Evolutionary conservation across 2,888 invertebrate genomes (phyloP), one percentile per base, ranked within the genome.

Genomic region (Eumerus sabulonum): DNA sequence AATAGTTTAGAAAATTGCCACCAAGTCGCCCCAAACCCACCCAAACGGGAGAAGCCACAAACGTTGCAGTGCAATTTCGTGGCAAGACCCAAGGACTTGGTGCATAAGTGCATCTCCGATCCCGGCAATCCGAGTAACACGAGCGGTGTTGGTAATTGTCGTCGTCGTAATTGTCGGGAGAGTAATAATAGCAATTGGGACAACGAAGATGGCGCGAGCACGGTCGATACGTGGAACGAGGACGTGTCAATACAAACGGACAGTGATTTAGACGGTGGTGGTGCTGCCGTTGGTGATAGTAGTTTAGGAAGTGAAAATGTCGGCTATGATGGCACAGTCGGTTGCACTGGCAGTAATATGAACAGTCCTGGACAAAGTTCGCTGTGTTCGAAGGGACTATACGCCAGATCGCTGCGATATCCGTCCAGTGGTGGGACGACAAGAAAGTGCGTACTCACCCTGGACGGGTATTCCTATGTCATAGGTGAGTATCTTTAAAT

Each of bases 401-500:
- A 82, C 84, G 83, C 76, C 84, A 85, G 85, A 77, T 85, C 86
- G 83, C 85, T 84, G 84, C 86, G 86, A 85, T 86, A 86, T 85
- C 87, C 87, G 85, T 86, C 88, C 83, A 84, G 86, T 82, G 88
- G 90, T 66, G 91, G 91, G 81, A 92, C 92, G 76, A 91, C 94
- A 18, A 91, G 94, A 86, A 94, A 94, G 90, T 96, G 95, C 90
- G 93, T 95, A 82, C 92, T 95, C 82, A 95, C 94, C 51, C 91
- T 96, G 83, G 95, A 95, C 88, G 95, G 95, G 85, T 95, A 95
- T 90, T 94, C 94, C 82, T 96, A 96, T 90, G 95, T 95, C 84
- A 96, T 96, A 90, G 95, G 96, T 95, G 90, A 93, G 93, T 90
- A 17, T 42, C 12, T 45, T 47, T 16, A 35, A 1, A 44, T 4